Base-by-base conservation (phyloP, 2,797 vertebrate species). In the Poecilia picta region DNA sequence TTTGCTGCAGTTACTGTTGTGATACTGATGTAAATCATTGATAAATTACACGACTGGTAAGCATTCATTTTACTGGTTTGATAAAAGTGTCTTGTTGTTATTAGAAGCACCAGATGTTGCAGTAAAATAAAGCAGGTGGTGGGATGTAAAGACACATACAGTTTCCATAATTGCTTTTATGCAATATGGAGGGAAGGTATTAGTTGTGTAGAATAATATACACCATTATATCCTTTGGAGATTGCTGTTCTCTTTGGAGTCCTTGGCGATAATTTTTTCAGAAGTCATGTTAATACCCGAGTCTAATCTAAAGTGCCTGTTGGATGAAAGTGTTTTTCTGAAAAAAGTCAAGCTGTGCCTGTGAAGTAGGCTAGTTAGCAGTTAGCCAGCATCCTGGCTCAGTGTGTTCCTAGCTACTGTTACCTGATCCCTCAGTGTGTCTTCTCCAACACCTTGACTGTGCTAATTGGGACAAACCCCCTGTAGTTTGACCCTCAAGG, bases 401-500 rank as follows among this genome's bases (percentile, higher is more conserved):
- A 84, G 87, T 90, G 84, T 89, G 90, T 85, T 91, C 83, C 88
- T 88, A 89, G 93, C 89, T 91, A 89, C 88, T 85, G 70, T 90
- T 90, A 90, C 85, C 89, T 90, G 82, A 85, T 87, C 83, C 82
- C 87, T 87, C 89, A 86, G 83, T 90, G 71, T 87, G 90, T 84
- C 83, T 89, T 82, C 88, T 88, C 45, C 83, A 89, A 89, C 92
- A 91, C 89, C 80, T 88, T 91, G 87, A 92, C 89, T 82, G 84
- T 81, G 90, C 87, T 91, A 93, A 92, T 93, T 93, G 91, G 92
- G 86, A 93, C 91, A 86, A 84, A 90, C 86, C 88, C 87, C 91
- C 91, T 11, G 49, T 75, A 83, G 93, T 85, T 89, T 86, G 78
- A 87, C 82, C 83, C 88, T 88, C 87, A 75, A 83, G 86, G 91